Evolutionary conservation across 1,140 invertebrate species (phyloP).

Genomic region (Theocolax elegans): DNA sequence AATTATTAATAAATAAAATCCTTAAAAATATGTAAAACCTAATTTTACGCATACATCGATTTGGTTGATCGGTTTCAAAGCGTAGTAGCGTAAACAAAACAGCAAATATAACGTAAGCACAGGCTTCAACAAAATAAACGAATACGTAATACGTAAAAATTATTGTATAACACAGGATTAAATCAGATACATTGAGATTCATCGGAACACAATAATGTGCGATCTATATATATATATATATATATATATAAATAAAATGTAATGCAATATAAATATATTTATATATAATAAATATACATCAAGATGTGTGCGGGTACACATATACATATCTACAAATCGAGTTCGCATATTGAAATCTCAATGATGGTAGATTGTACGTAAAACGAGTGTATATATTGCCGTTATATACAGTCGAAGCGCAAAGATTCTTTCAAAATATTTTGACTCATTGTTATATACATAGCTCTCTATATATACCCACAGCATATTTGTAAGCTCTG

Average conservation of each 20-base stretch:
- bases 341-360: not conserved
- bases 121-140: not conserved
- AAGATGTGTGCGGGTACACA: not conserved
- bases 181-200: not conserved
- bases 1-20: no score
- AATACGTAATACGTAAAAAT: not conserved
- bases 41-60: not conserved
- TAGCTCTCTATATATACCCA: no score
- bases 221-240: not conserved
- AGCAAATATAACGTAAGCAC: not conserved
- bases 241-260: no score
- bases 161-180: not conserved
- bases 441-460: not conserved
- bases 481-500: no score
- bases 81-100: not conserved
- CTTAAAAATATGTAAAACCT: no score
- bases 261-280: no score
- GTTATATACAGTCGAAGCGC: not conserved
- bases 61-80: not conserved
- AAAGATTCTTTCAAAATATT: not conserved
- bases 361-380: not conserved
- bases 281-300: not conserved
- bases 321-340: not conserved
- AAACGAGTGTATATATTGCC: not conserved
- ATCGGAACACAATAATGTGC: conserved; percentile 9